phyloP scores from a whole-genome alignment of 2,888 invertebrate species.

The Lasioglossum leucozonium region DNA sequence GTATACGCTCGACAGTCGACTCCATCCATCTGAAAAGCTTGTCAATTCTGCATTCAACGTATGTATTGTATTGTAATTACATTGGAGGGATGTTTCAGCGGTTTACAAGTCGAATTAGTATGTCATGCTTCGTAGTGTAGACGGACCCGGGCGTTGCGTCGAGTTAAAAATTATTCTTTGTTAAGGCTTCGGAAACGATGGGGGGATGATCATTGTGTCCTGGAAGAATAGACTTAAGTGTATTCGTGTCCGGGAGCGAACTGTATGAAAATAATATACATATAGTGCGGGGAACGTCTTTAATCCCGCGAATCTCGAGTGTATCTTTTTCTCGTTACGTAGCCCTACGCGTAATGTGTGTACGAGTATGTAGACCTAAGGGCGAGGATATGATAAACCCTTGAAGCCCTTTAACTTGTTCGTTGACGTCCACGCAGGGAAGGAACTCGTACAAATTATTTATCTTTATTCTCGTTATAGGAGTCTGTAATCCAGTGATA shows the following conservation, averaged over 20 bases:
- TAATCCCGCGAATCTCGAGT: conserved; percentile 46
- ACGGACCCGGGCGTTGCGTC: conserved; percentile 62
- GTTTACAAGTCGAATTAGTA: conserved; percentile 64
- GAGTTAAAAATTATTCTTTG: conserved; percentile 69
- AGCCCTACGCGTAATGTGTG: conserved; percentile 30
- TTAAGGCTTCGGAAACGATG: conserved; percentile 69
- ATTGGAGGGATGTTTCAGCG: conserved; percentile 62
- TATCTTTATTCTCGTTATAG: not conserved
- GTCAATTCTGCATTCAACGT: conserved; percentile 76
- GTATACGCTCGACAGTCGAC: conserved; percentile 67
- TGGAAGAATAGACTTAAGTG: conserved; percentile 38
- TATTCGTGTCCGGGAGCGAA: conserved; percentile 27
- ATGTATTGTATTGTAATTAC: conserved; percentile 71
- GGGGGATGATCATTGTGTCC: conserved; percentile 49
- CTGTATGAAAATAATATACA: conserved; percentile 20
- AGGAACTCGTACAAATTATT: not conserved
- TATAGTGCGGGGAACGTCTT: conserved; percentile 33
- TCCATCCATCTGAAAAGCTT: conserved; percentile 74
- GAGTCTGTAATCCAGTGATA: conserved; percentile 1
- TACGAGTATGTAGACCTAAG: conserved; percentile 8
- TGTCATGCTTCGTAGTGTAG: conserved; percentile 73
- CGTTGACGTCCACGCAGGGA: not conserved
- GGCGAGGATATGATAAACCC: not conserved
- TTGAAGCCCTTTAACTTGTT: not conserved
- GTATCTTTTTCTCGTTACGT: conserved; percentile 48